Base-by-base conservation (phyloP, 2,888 invertebrate species). In the Nemotelus nigrinus region DNA sequence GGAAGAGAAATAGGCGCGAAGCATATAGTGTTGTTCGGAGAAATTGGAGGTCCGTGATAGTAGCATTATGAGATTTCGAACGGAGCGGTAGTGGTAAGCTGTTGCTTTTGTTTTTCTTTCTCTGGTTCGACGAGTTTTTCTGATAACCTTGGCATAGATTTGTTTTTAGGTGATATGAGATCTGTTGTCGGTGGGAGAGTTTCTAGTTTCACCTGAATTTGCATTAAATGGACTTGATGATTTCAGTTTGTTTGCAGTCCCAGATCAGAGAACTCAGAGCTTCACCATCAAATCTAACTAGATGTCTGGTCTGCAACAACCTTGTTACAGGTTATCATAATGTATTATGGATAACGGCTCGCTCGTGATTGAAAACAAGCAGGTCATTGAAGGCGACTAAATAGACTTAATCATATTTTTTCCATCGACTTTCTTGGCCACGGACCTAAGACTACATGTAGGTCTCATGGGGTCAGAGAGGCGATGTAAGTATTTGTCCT, bases 291-390 rank as follows among this genome's bases (percentile, higher is more conserved):
- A 6, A 53, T 53, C 6, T 10, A 53, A 7, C 6, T 1, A 53
- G 6, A 53, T 53, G 10, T 53, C 6, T 43, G 41, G 63, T 8
- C 25, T 63, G 25, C 8, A 41, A 41, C 41, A 63, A 63, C 43
- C 43, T 43, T 63, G 41, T 63, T 39, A 41, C 43, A 41, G 39
- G 41, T 25, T 8, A 10, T 43, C 5, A 7, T 43, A 39, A 25
- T 41, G 43, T 63, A 8, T 25, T 43, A 25, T 25, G 25, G 1
- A 44, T 10, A 45, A 45, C 41, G 25, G 70, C 55, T 53, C 50
- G 43, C 70, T 43, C 70, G 41, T 70, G 70, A 70, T 70, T 70
- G 70, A 70, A 70, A 70, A 70, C 70, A 70, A 70, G 53, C 44
- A 55, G 70, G 70, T 70, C 55, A 43, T 50, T 70, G 47, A 55